Evolutionary conservation across 2,113 vertebrate genomes (phyloP).

Genomic region (Silurus asotus): DNA sequence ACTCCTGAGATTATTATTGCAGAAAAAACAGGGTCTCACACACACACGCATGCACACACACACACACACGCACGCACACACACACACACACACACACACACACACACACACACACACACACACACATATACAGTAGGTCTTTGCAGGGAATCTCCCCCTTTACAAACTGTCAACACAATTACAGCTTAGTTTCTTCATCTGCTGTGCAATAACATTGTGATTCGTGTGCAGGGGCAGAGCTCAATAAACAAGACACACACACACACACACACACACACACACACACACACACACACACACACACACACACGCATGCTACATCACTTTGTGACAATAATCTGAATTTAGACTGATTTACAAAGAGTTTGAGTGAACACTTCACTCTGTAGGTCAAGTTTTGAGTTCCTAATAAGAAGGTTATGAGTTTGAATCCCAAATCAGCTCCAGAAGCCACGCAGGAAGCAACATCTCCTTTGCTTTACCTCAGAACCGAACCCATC

Average conservation of each 20-base stretch:
- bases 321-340: background rate
- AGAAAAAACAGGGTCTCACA: background rate
- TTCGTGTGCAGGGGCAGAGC: background rate
- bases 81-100: constrained; percentile 30
- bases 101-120: constrained; percentile 16
- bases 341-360: background rate
- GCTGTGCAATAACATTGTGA: background rate
- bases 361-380: background rate
- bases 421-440: background rate
- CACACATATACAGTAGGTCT: background rate
- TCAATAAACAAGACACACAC: background rate
- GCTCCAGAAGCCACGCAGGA: background rate
- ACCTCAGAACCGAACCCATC: no score
- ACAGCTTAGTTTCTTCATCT: background rate
- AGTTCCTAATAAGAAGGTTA: background rate
- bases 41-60: background rate
- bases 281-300: background rate
- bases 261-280: background rate
- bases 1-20: background rate
- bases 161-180: constrained; percentile 1
- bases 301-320: background rate
- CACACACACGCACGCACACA: constrained; percentile 28
- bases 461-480: background rate
- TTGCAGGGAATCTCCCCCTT: background rate
- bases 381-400: background rate